Base-by-base conservation (phyloP, 2,113 vertebrate genomes). In the Aphelocoma coerulescens region DNA sequence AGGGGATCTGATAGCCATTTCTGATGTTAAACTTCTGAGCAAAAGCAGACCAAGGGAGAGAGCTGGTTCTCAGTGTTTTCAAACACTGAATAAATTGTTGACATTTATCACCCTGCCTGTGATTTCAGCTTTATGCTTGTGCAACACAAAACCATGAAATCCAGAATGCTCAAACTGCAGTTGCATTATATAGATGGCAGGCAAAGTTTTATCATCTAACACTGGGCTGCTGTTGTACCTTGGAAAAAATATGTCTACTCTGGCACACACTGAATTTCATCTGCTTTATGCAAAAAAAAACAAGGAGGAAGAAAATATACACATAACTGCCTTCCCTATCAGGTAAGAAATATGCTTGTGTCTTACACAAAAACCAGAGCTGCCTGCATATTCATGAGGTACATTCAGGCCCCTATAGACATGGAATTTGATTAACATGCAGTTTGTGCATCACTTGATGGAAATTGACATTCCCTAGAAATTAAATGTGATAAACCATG, bases 301-400 rank as follows among this genome's bases (percentile, higher is more conserved):
- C 68, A 90, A 54, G 58, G 68, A 71, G 11, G 39, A 49, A 37
- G 57, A 94, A 89, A 89, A 97, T 92, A 73, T 52, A 86, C 76
- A 69, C 13, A 61, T 79, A 82, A 65, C 76, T 79, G 35, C 67
- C 39, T 39, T 96, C 85, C 49, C 33, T 85, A 76, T 90, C 85
- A 80, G 88, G 89, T 84, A 85, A 95, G 92, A 96, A 96, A 95
- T 83, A 92, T 76, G 11, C 68, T 93, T 91, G 32, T 96, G 37
- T 94, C 87, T 95, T 84, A 59, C 33, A 87, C 32, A 80, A 78
- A 96, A 97, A 93, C 32, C 32, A 65, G 52, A 48, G n/a, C 30
- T 93, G 21, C 46, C 27, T 97, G 85, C 83, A 92, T 98, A 97
- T 97, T 96, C 92, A 97, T 93, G 55, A 97, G 51, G 26, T 94